Percentiles rank a stretch among this genome's conserved stretches.
These are phyloP conservation scores for Volucella inanis DNA, from an alignment of 2,888 invertebrate species.

Conservation along the genomic window DNA sequence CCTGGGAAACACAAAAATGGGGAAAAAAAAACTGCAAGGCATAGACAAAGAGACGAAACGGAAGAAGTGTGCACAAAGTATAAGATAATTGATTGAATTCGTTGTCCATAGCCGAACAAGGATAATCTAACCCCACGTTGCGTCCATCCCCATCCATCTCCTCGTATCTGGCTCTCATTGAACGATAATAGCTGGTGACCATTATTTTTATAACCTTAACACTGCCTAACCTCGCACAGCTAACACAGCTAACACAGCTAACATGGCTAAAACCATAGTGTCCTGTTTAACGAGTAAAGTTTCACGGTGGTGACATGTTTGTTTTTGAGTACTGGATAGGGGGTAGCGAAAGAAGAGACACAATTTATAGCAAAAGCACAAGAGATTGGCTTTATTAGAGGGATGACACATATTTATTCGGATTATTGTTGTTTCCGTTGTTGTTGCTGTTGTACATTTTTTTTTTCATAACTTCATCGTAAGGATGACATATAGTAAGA, in stretches of 20 bases:
- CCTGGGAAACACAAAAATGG: slow-evolving; percentile 35
- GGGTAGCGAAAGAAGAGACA: background rate
- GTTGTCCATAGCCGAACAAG: background rate
- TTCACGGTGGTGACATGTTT: slow-evolving; percentile 25
- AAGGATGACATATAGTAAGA: slow-evolving; percentile 46
- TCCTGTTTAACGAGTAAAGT: slow-evolving; percentile 49
- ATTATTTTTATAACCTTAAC: slow-evolving; percentile 73
- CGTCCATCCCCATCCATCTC: background rate
- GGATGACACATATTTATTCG: slow-evolving; percentile 73
- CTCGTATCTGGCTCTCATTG: slow-evolving; percentile 18
- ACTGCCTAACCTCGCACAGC: slow-evolving; percentile 47
- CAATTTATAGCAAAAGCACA: slow-evolving; percentile 54
- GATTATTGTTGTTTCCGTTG: slow-evolving; percentile 66
- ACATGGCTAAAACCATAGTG: slow-evolving; percentile 56
- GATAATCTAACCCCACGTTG: background rate
- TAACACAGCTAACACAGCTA: slow-evolving; percentile 30
- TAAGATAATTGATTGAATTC: slow-evolving; percentile 74
- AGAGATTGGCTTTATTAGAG: slow-evolving; percentile 72
- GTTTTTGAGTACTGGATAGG: background rate
- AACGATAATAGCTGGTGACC: slow-evolving; percentile 69
- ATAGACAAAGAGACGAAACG: slow-evolving; percentile 3
- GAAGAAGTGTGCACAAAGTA: slow-evolving; percentile 68
- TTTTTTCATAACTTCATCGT: slow-evolving; percentile 47
- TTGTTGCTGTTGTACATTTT: slow-evolving; percentile 60
- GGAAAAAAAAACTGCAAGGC: slow-evolving; percentile 55